phyloP scores from a whole-genome alignment of 1,140 invertebrate genomes.

The Acromyrmex charruanus region DNA sequence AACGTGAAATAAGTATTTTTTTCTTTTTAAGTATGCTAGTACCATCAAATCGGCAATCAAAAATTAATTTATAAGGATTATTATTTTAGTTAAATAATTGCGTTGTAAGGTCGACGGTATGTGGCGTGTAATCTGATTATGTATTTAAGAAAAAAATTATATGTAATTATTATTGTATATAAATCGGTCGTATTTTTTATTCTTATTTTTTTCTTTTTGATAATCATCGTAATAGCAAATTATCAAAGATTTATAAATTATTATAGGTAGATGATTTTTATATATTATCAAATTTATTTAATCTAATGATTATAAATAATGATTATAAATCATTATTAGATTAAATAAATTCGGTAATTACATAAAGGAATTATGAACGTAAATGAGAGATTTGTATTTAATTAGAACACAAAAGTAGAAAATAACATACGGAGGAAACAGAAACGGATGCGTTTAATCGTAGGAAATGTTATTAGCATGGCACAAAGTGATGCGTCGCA shows the following conservation, averaged over 20 bases:
- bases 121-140: too few relatives aligned
- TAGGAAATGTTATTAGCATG: slow-evolving; percentile 57
- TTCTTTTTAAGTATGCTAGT: not conserved
- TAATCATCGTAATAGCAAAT: not conserved
- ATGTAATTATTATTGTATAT: too few relatives aligned
- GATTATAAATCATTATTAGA: too few relatives aligned
- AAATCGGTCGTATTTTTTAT: too few relatives aligned
- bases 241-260: not conserved
- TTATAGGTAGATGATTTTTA: not conserved
- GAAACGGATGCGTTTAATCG: slow-evolving; percentile 52
- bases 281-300: too few relatives aligned
- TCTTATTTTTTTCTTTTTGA: not conserved
- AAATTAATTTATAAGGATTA: too few relatives aligned
- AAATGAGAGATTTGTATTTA: slow-evolving; percentile 30
- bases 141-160: too few relatives aligned
- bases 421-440: slow-evolving; percentile 36
- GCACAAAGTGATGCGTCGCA: slow-evolving; percentile 48
- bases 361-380: not conserved
- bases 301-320: too few relatives aligned
- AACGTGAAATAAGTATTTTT: too few relatives aligned
- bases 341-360: slow-evolving; percentile 11
- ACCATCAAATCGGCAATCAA: too few relatives aligned
- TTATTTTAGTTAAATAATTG: too few relatives aligned
- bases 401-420: slow-evolving; percentile 37
- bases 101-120: too few relatives aligned